A percentile compares a stretch with the other conserved stretches of the same genome.
Evolutionary conservation across 2,113 vertebrate genomes (phyloP).

Genomic region (Seriola rivoliana): DNA sequence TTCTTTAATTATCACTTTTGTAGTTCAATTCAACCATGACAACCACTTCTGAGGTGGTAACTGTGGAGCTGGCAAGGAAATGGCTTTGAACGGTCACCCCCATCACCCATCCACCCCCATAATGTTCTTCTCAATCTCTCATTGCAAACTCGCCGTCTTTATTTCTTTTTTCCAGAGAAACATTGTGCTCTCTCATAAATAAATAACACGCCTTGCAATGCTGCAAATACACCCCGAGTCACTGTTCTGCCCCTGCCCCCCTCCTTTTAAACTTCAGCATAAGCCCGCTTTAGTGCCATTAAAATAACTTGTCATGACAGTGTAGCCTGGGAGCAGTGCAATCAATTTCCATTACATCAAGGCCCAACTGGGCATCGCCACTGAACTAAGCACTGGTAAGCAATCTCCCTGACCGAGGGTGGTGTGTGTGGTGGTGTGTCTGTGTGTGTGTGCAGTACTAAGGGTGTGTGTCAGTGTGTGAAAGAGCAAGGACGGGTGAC

Average conservation of each 20-base stretch:
- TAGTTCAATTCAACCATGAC: conserved; percentile 14
- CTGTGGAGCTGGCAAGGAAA: conserved; percentile 42
- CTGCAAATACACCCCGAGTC: conserved; percentile 63
- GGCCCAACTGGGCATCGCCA: conserved; percentile 66
- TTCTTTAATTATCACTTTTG: conserved; percentile 72
- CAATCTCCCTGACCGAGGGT: conserved; percentile 67
- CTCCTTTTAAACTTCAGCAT: conserved; percentile 70
- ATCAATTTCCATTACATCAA: conserved; percentile 84
- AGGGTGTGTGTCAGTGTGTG: conserved; percentile 9
- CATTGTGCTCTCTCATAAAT: conserved; percentile 60
- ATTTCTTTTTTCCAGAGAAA: neutral
- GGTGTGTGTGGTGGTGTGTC: conserved; percentile 32
- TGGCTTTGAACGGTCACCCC: conserved; percentile 31
- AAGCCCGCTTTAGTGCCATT: conserved; percentile 74
- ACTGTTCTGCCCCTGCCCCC: conserved; percentile 26
- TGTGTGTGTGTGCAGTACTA: conserved; percentile 3
- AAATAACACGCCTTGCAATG: conserved; percentile 58
- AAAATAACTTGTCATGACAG: conserved; percentile 81
- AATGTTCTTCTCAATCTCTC: conserved; percentile 34
- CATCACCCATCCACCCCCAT: conserved; percentile 11
- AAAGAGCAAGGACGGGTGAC: neutral
- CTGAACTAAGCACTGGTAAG: conserved; percentile 71
- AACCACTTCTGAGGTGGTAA: conserved; percentile 15
- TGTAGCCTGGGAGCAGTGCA: conserved; percentile 74
- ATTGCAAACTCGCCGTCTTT: conserved; percentile 4